Evolutionary conservation across 2,113 vertebrate genomes (phyloP), one percentile per base, ranked within the genome.

Genomic region (Lontra canadensis): DNA sequence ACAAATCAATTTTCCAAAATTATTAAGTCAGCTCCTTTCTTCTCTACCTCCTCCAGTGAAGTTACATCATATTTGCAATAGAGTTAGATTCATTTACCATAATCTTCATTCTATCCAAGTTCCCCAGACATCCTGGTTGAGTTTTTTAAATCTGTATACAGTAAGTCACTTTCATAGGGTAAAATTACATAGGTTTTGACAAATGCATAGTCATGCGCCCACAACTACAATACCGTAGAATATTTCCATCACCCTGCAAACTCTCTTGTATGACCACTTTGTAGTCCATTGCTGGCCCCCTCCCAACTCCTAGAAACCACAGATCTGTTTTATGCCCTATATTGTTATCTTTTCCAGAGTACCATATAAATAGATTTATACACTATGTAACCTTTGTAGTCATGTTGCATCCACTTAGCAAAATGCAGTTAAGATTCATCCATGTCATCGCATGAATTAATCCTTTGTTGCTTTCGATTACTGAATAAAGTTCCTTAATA

Each of bases 1-100:
- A 79, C 59, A 96, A 90, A 96, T 4, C 5, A 83, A 52, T 81
- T 95, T 93, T 69, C 34, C 31, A 52, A 61, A 96, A n/a, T 88
- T 94, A 82, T 94, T 47, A 76, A 94, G 67, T n/a, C 61, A 83
- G 20, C 17, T 86, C 13, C 42, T 90, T 88, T n/a, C 3, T 6
- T 90, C 65, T 73, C 42, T 13, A 44, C 39, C 39, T 81, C 21
- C 84, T 90, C 36, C 17, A 92, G 7, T 90, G 67, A 93, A 92
- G n/a, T 57, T 87, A 52, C 57, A 29, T 65, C 34, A 61, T 65
- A 42, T 86, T 55, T 94, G 67, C 78, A 95, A 57, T 39, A 73
- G 1, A 74, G 44, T 81, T 89, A 86, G 18, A 89, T 80, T 65
- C 11, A 78, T 89, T 95, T 96, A 10, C 42, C 18, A 52, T 67